Conservation (phyloP, 2,113 vertebrate genomes). For the Phoenicopterus ruber region DNA sequence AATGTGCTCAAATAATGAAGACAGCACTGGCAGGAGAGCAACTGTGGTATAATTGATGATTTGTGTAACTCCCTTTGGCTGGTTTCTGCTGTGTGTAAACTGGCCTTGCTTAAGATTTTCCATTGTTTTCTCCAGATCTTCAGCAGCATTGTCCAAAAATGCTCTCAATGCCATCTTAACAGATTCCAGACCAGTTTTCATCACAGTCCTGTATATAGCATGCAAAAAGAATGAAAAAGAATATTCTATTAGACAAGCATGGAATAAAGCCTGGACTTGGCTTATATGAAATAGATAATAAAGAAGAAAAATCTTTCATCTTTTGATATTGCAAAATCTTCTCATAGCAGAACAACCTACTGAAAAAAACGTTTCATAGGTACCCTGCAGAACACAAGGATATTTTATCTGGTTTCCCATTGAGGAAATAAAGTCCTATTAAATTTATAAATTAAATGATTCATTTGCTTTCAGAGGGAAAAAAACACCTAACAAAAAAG, state of each 20-base stretch:
- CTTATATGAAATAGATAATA: not conserved
- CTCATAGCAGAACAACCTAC: not conserved
- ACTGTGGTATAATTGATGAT: constrained; percentile 97
- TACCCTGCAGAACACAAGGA: not conserved
- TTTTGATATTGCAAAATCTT: not conserved
- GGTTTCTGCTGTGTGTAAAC: constrained; percentile 89
- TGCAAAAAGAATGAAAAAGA: not conserved
- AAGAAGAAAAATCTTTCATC: not conserved
- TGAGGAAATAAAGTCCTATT: not conserved
- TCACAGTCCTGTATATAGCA: constrained; percentile 83
- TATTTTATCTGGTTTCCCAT: not conserved
- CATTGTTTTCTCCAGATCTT: constrained; percentile 91
- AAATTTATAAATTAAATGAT: not conserved
- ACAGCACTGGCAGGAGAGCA: constrained; percentile 89
- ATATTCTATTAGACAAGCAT: not conserved
- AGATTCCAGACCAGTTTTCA: constrained; percentile 92
- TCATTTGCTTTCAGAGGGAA: not conserved
- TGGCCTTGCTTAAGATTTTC: constrained; percentile 94
- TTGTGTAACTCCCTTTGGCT: constrained; percentile 88
- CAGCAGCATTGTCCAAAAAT: constrained; percentile 88
- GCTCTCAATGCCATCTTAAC: constrained; percentile 86
- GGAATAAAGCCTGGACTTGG: not conserved
- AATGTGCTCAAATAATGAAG: constrained; percentile 92
- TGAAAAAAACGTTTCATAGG: not conserved
- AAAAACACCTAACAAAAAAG: not conserved